These are phyloP conservation scores for Andrena marginata DNA, from an alignment of 2,888 invertebrate genomes.

Conservation along the genomic window DNA sequence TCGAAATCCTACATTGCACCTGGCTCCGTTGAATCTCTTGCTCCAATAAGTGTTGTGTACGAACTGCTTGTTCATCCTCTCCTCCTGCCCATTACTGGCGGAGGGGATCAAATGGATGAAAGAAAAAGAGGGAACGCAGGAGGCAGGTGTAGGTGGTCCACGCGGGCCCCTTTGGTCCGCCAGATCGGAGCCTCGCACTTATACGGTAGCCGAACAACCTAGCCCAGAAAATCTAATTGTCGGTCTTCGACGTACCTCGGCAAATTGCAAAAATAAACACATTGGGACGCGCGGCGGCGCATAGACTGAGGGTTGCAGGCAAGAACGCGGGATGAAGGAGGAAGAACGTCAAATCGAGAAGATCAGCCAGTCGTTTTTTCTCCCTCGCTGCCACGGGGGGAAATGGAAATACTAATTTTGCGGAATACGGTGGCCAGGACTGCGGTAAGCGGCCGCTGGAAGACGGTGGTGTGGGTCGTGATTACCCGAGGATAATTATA, in stretches of 20 bases:
- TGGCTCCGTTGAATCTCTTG: neutral
- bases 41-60: neutral
- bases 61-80: neutral
- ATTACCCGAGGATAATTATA: conserved; percentile 85
- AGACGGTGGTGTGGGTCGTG: conserved; percentile 83
- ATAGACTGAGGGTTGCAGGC: conserved; percentile 68
- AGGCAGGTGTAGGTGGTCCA: conserved; percentile 84
- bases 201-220: conserved; percentile 82
- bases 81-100: conserved; percentile 22
- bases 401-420: conserved; percentile 85
- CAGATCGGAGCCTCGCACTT: conserved; percentile 77
- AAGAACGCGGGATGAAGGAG: conserved; percentile 51
- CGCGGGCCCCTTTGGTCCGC: conserved; percentile 56
- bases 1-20: neutral
- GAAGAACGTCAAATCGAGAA: conserved; percentile 65
- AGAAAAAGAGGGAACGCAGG: conserved; percentile 75
- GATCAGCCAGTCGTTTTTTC: conserved; percentile 64
- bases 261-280: conserved; percentile 85
- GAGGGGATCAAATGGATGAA: conserved; percentile 54
- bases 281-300: conserved; percentile 73
- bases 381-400: conserved; percentile 75
- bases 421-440: conserved; percentile 85
- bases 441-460: conserved; percentile 83
- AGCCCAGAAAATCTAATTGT: conserved; percentile 83
- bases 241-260: conserved; percentile 77